A percentile compares a stretch with the other conserved stretches of the same genome.
These are phyloP conservation scores for Tauraco erythrolophus DNA, from an alignment of 2,113 vertebrate species.

Conservation along the genomic window DNA sequence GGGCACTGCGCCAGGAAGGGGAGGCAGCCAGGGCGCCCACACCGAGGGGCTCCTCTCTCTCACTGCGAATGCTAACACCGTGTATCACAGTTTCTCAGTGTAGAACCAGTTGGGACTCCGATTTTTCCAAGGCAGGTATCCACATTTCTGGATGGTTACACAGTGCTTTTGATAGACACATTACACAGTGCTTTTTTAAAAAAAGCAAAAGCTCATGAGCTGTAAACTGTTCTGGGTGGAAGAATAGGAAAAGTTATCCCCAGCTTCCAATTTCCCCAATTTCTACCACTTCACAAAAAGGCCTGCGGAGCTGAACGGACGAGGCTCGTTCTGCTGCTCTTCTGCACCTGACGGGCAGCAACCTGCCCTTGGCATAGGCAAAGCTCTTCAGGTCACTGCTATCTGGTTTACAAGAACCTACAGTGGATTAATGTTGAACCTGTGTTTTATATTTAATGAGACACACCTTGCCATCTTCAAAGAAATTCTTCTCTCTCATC, in stretches of 20 bases:
- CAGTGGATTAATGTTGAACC: background rate
- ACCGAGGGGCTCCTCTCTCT: background rate
- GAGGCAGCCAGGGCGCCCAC: too few relatives aligned
- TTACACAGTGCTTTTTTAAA: rapidly evolving
- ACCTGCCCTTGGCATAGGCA: background rate
- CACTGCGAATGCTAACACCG: rapidly evolving
- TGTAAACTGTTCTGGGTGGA: background rate
- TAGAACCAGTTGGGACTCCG: background rate
- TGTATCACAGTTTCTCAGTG: rapidly evolving
- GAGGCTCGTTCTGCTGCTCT: background rate
- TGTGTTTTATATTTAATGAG: background rate
- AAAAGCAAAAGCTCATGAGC: background rate
- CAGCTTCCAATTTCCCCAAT: background rate
- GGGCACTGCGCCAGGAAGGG: too few relatives aligned
- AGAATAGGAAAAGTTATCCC: background rate
- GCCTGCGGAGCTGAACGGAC: background rate
- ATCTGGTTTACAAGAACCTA: background rate
- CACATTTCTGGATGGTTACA: background rate
- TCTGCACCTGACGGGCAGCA: background rate
- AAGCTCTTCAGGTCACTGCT: background rate
- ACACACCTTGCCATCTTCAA: background rate
- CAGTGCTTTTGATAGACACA: rapidly evolving
- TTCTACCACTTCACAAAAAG: background rate
- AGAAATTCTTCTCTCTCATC: background rate
- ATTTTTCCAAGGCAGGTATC: background rate